Evolutionary conservation across 2,888 invertebrate species (phyloP).

Genomic region (Dascillus cervinus): DNA sequence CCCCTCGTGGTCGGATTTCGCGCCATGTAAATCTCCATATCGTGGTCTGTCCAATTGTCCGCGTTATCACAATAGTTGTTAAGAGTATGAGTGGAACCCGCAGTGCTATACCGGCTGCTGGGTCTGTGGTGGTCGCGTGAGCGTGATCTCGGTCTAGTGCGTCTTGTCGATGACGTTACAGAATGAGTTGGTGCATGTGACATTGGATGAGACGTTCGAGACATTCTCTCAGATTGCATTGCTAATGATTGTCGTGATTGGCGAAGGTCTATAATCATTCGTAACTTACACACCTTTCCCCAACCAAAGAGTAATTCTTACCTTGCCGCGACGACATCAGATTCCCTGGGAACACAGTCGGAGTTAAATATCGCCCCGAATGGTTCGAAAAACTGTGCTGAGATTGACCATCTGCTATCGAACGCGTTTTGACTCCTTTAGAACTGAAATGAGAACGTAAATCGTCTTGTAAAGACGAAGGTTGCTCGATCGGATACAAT

Average conservation of each 20-base stretch:
- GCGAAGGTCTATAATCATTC: conserved; percentile 69
- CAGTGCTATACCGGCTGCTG: conserved; percentile 68
- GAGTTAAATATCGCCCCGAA: conserved; percentile 66
- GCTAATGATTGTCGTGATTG: conserved; percentile 82
- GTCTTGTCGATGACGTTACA: conserved; percentile 41
- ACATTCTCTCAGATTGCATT: conserved; percentile 73
- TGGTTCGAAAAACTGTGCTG: conserved; percentile 82
- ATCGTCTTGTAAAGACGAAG: conserved; percentile 59
- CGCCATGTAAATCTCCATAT: conserved; percentile 93
- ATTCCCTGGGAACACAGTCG: conserved; percentile 61
- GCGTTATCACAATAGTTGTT: conserved; percentile 84
- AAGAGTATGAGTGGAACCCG: conserved; percentile 73
- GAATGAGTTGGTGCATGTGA: conserved; percentile 51
- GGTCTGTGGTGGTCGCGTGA: conserved; percentile 65
- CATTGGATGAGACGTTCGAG: conserved; percentile 63
- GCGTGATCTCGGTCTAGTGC: conserved; percentile 70
- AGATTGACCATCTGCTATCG: conserved; percentile 82
- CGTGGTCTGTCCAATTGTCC: conserved; percentile 91
- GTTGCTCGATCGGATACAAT: conserved; percentile 67
- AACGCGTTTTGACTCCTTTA: conserved; percentile 55
- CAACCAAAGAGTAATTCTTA: no score
- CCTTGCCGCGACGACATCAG: conserved; percentile 67
- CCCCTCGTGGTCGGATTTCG: conserved; percentile 82
- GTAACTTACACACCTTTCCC: no score
- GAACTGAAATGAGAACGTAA: conserved; percentile 65